Conservation (phyloP, 2,113 vertebrate genomes). For the Bostrychus sinensis region DNA sequence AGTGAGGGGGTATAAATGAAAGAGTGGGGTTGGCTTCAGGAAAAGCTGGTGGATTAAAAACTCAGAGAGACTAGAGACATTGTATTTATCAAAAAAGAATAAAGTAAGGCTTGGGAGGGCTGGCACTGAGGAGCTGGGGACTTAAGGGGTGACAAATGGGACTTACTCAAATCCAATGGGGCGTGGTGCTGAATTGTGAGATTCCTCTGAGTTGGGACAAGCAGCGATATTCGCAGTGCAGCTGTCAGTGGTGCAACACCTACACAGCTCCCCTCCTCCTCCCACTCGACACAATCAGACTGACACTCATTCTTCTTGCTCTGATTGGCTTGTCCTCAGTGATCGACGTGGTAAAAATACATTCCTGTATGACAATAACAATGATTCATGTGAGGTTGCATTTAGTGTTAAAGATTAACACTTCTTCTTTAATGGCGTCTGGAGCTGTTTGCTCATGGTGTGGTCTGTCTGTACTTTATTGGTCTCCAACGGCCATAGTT, state of each 20-base stretch:
- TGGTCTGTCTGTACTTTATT: constrained; percentile 29
- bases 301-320: constrained; percentile 44
- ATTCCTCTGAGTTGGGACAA: constrained; percentile 65
- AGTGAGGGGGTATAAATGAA: constrained; percentile 22
- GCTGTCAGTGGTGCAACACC: constrained; percentile 75
- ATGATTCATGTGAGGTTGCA: constrained; percentile 37
- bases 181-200: constrained; percentile 66
- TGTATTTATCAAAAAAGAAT: constrained; percentile 9
- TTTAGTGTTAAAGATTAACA: constrained; percentile 76
- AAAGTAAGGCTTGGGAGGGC: constrained; percentile 11
- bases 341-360: constrained; percentile 41
- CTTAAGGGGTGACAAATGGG: constrained; percentile 69
- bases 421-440: constrained; percentile 35
- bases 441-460: constrained; percentile 52
- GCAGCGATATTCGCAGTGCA: constrained; percentile 65
- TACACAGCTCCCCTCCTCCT: constrained; percentile 46
- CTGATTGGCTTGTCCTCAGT: constrained; percentile 15
- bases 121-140: constrained; percentile 17
- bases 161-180: constrained; percentile 57
- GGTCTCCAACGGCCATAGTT: constrained; percentile 3
- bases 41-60: constrained; percentile 30
- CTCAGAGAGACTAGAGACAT: constrained; percentile 11
- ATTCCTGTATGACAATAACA: constrained; percentile 39
- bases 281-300: constrained; percentile 10
- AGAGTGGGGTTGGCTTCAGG: constrained; percentile 17